Base-by-base conservation (phyloP, 2,888 invertebrate genomes). In the Caenorhabditis virilis region DNA sequence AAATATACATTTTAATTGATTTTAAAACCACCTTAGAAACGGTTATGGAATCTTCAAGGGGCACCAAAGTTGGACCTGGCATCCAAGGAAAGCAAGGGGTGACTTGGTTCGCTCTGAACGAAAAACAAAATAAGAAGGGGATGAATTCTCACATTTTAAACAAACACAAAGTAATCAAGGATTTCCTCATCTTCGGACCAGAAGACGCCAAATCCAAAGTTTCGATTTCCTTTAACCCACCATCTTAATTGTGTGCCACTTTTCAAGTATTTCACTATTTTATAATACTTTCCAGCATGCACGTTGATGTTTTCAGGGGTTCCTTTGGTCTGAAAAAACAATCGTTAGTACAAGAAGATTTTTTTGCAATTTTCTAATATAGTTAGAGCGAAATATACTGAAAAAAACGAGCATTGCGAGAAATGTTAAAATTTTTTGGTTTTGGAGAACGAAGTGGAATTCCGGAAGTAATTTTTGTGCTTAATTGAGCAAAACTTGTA, bases 11-110 rank as follows among this genome's bases (percentile, higher is more conserved):
- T n/a, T n/a, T n/a, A n/a, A n/a, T n/a, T n/a, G n/a, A n/a, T n/a
- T n/a, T n/a, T n/a, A n/a, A n/a, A n/a, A n/a, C n/a, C n/a, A 66
- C 68, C 45, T 61, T 53, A 25, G 56, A 46, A 20, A 67, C 62
- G 39, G 62, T 49, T 42, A 69, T 42, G 25, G 52, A 50, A 16
- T 72, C 72, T 27, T 76, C 69, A 35, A 78, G 55, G 3, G 78
- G 74, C 0, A 75, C 78, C 23, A 76, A 65, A 9, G 70, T 48
- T 18, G 77, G 77, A 25, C 78, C 78, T 1, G 79, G 79, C 78
- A 79, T 78, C 69, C 78, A 76, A 16, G 69, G 60, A 52, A 75
- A 75, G 20, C 57, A 50, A 1, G 74, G 74, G 18, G 66, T 47
- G 4, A 71, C 58, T 57, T 75, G 74, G n/a, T 64, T 65, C 25